phyloP scores from a whole-genome alignment of 2,797 vertebrate species.

The Leuciscus waleckii region DNA sequence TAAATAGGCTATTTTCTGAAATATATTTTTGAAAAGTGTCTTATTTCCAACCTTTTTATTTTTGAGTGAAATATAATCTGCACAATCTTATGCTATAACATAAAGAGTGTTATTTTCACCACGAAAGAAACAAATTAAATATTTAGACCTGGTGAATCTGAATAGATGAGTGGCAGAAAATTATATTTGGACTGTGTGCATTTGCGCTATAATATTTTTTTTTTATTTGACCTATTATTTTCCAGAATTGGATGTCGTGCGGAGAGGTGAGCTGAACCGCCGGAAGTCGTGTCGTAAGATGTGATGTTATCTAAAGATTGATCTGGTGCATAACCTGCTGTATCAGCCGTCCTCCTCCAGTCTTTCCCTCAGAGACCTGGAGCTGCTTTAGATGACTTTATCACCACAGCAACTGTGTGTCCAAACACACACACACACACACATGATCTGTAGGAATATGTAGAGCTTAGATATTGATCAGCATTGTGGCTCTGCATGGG shows the following conservation, averaged over 20 bases:
- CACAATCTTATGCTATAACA: background rate
- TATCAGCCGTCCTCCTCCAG: conserved; percentile 4
- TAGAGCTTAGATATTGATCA: conserved; percentile 51
- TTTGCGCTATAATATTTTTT: background rate
- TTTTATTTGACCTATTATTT: background rate
- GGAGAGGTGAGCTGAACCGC: background rate
- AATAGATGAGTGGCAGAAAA: background rate
- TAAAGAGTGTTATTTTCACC: background rate
- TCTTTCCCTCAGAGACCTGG: conserved; percentile 64
- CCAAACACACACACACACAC: conserved; percentile 62
- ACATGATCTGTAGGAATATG: conserved; percentile 27
- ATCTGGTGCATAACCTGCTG: background rate
- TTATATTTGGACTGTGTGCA: background rate
- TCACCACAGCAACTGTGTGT: conserved; percentile 64
- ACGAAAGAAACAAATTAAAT: background rate
- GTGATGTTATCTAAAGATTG: conserved; percentile 3
- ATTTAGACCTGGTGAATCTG: background rate
- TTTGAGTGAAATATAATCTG: background rate
- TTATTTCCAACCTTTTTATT: background rate
- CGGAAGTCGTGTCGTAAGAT: conserved; percentile 10
- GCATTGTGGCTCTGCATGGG: conserved; percentile 29
- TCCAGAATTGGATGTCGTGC: background rate
- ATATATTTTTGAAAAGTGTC: too few relatives aligned
- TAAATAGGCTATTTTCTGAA: too few relatives aligned
- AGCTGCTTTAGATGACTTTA: conserved; percentile 62